phyloP scores from a whole-genome alignment of 2,113 vertebrate species.

The Tichodroma muraria region DNA sequence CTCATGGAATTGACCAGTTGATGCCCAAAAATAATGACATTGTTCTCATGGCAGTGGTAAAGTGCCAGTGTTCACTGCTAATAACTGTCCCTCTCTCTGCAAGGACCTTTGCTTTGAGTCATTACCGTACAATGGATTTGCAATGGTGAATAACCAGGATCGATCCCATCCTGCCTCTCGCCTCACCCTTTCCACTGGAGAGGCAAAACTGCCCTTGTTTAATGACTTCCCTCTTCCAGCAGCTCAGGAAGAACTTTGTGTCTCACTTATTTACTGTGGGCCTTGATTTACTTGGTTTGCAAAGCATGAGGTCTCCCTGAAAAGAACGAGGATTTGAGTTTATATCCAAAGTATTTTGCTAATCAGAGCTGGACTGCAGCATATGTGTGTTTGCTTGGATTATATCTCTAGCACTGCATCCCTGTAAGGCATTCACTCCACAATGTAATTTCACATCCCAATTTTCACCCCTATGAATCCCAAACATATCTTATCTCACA shows the following conservation, averaged over 20 bases:
- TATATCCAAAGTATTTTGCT: not conserved
- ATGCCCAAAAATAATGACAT: not conserved
- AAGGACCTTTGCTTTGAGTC: not conserved
- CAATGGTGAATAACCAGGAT: not conserved
- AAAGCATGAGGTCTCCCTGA: not conserved
- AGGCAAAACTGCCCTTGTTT: not conserved
- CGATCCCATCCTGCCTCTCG: not conserved
- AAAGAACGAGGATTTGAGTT: not conserved
- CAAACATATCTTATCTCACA: not conserved
- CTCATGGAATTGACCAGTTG: not conserved
- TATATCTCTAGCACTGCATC: not conserved
- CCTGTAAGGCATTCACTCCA: not conserved
- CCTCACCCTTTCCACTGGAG: not conserved
- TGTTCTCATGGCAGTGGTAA: not conserved
- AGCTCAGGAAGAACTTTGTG: not conserved
- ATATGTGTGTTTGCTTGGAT: not conserved
- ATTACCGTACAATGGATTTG: not conserved
- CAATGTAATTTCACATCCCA: fast-evolving
- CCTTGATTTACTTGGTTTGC: not conserved
- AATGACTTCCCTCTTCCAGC: not conserved
- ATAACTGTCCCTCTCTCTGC: not conserved
- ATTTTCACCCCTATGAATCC: not conserved
- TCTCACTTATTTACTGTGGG: not conserved
- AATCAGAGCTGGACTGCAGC: not conserved
- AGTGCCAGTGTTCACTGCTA: not conserved